A percentile compares a stretch with the other conserved stretches of the same genome.
These are phyloP conservation scores for Drosophila neotestacea DNA, from an alignment of 2,888 invertebrate genomes.

Conservation along the genomic window DNA sequence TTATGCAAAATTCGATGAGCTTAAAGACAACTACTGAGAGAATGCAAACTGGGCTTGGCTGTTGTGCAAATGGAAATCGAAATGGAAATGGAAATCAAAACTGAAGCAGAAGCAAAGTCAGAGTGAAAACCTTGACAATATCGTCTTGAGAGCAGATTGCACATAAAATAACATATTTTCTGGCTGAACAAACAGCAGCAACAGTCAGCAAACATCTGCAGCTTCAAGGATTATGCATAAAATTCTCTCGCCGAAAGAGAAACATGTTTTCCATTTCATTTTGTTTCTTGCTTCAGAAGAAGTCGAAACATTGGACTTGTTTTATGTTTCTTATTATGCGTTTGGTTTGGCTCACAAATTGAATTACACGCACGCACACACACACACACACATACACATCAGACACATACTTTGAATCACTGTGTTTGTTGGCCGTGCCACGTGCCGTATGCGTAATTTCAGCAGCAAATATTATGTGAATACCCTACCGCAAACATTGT, in stretches of 20 bases:
- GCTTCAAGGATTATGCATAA: slow-evolving; percentile 66
- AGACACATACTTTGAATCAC: slow-evolving; percentile 16
- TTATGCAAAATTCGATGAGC: slow-evolving; percentile 29
- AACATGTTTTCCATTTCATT: slow-evolving; percentile 28
- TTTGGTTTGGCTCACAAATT: slow-evolving; percentile 68
- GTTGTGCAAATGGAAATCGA: neutral
- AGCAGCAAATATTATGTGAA: slow-evolving; percentile 12
- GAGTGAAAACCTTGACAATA: slow-evolving; percentile 35
- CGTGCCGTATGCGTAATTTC: slow-evolving; percentile 56
- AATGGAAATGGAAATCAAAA: neutral
- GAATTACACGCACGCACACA: slow-evolving; percentile 61
- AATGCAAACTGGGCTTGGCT: slow-evolving; percentile 30
- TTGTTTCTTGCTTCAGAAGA: slow-evolving; percentile 17
- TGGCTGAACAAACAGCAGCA: slow-evolving; percentile 47
- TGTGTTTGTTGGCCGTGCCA: slow-evolving; percentile 43
- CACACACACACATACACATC: slow-evolving; percentile 16
- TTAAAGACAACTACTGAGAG: slow-evolving; percentile 16
- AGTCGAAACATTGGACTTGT: slow-evolving; percentile 42
- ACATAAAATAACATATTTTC: slow-evolving; percentile 74
- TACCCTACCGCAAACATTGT: slow-evolving; percentile 20
- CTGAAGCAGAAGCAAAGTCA: slow-evolving; percentile 1
- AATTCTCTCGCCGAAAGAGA: slow-evolving; percentile 44
- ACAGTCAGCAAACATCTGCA: slow-evolving; percentile 32
- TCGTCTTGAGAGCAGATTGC: slow-evolving; percentile 53
- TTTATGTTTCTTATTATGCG: slow-evolving; percentile 58